Evolutionary conservation across 2,888 invertebrate species (phyloP), one percentile per base, ranked within the genome.

Genomic region (Cabera pusaria): DNA sequence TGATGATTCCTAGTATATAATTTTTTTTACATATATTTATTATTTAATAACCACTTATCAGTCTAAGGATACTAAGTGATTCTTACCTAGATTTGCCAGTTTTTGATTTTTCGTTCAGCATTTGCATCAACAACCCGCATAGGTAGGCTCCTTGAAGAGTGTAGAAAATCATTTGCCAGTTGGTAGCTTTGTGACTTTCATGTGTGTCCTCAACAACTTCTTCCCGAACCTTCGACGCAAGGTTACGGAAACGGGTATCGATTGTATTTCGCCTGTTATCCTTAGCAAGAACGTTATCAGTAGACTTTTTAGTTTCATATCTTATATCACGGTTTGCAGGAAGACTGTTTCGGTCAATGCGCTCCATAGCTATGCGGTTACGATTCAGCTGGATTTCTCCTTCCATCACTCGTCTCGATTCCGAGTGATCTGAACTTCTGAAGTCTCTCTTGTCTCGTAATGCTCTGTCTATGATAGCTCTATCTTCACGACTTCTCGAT

Each of bases 91-190:
- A 42, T 36, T 66, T 59, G 18, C 47, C 33, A 36, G 61, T 69
- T 31, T 45, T 50, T n/a, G 47, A 35, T 18, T 58, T 68, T 41
- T 66, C 60, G 9, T 59, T 52, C 34, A 73, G 26, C 48, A 72
- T 49, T 37, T 81, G 74, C 36, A 67, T 47, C 18, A 84, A 35
- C 2, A 85, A 45, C 2, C 72, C 61, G 42, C 73, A 66, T 10
- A 85, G 37, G 44, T 87, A 87, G 22, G 77, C 62, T 5, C 58
- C 77, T 62, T 86, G 85, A 29, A 86, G 23, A 6, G 72, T 66
- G 45, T 80, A 84, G 26, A 86, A 60, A n/a, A 79, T 22, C 33
- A 72, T 68, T 51, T 76, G 72, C 84, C 78, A 82, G 38, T 60
- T 72, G 17, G 55, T 49, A 5, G 16, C 26, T 10, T 46, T 25